Percentiles rank a stretch among this genome's conserved stretches.
Evolutionary conservation across 2,888 invertebrate genomes (phyloP).

Genomic region (Cryptocheilus praepositus): DNA sequence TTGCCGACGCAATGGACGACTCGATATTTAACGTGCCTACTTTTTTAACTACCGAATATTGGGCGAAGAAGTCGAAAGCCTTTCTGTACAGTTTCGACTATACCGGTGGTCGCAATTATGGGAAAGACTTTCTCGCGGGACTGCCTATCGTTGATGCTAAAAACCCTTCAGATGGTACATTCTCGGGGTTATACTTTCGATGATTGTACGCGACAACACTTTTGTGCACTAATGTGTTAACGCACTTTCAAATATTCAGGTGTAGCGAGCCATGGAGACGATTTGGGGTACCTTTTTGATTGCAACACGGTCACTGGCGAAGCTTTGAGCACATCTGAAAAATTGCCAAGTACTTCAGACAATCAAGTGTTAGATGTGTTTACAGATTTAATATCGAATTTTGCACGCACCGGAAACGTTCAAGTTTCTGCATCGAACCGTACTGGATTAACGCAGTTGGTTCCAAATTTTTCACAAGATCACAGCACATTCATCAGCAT

Average conservation of each 20-base stretch:
- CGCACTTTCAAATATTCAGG: constrained; percentile 4
- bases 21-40: constrained; percentile 87
- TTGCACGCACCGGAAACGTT: constrained; percentile 78
- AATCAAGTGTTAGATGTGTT: constrained; percentile 81
- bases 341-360: constrained; percentile 77
- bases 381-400: constrained; percentile 81
- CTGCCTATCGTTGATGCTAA: constrained; percentile 79
- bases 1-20: constrained; percentile 81
- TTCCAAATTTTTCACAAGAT: constrained; percentile 49
- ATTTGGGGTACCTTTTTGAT: constrained; percentile 61
- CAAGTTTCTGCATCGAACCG: constrained; percentile 54
- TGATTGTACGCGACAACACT: neutral
- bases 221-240: no score
- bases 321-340: constrained; percentile 46
- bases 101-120: constrained; percentile 79
- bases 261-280: constrained; percentile 59
- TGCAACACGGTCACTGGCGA: constrained; percentile 57
- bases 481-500: constrained; percentile 78
- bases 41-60: constrained; percentile 82
- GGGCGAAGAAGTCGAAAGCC: constrained; percentile 81
- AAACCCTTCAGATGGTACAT: constrained; percentile 17
- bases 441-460: constrained; percentile 16
- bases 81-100: constrained; percentile 87
- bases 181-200: neutral
- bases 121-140: constrained; percentile 81